Evolutionary conservation across 2,113 vertebrate genomes (phyloP).

Genomic region (Physeter macrocephalus): DNA sequence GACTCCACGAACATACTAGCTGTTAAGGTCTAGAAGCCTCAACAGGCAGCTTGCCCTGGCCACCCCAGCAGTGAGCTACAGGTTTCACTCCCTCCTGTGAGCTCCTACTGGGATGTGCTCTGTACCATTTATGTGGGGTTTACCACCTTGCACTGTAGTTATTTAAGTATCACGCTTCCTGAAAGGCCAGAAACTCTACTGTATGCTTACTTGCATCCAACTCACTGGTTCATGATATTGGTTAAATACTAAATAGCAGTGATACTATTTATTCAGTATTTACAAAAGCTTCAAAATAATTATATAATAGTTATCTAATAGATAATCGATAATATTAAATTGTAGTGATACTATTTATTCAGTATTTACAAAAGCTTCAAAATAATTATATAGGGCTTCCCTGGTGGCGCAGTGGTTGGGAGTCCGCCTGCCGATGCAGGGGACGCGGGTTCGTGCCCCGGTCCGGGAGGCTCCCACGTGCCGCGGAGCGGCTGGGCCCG

Average conservation of each 20-base stretch:
- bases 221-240: background rate
- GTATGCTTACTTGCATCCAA: background rate
- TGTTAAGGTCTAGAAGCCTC: background rate
- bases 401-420: no score
- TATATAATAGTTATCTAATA: background rate
- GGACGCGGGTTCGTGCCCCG: no score
- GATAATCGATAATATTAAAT: background rate
- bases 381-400: background rate
- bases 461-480: no score
- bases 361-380: background rate
- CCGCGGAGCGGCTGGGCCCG: no score
- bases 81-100: background rate
- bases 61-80: background rate
- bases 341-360: background rate
- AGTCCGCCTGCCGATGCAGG: no score
- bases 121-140: background rate
- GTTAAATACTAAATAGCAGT: background rate
- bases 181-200: background rate
- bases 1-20: background rate
- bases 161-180: background rate
- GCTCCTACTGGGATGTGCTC: background rate
- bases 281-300: background rate
- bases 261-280: background rate
- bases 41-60: accelerated
- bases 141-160: background rate